Conservation (phyloP, 1,140 invertebrate genomes). For the Diachasma alloeum region DNA sequence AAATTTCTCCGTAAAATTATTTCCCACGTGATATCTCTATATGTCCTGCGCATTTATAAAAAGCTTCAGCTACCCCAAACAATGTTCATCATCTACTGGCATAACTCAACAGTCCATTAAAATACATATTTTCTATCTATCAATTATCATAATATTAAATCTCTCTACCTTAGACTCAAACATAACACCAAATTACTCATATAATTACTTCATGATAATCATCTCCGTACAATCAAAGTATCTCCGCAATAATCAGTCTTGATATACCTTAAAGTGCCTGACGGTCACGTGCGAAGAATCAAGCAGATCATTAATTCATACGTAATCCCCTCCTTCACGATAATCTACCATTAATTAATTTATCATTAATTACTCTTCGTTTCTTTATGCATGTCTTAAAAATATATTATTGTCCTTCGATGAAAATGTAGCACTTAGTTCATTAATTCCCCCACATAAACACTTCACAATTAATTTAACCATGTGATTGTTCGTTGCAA, state of each 20-base stretch:
- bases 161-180: constrained; percentile 64
- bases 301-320: constrained; percentile 18
- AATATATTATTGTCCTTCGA: constrained; percentile 67
- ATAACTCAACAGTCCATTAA: constrained; percentile 62
- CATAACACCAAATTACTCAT: constrained; percentile 58
- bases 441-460: not conserved
- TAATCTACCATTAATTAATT: not conserved
- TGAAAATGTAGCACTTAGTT: constrained; percentile 60
- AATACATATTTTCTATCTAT: constrained; percentile 58
- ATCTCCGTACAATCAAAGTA: constrained; percentile 1
- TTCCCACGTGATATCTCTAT: constrained; percentile 41
- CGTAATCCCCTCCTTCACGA: not conserved
- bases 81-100: constrained; percentile 53
- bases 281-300: constrained; percentile 43
- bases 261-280: constrained; percentile 54
- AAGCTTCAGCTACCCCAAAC: constrained; percentile 57
- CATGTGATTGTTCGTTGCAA: constrained; percentile 2
- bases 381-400: constrained; percentile 52
- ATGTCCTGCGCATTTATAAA: constrained; percentile 57
- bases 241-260: constrained; percentile 59
- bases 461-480: not conserved
- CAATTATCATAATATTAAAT: constrained; percentile 53
- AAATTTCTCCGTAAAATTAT: constrained; percentile 19
- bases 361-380: constrained; percentile 1
- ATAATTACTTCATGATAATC: constrained; percentile 26